Conservation (phyloP, 2,113 vertebrate species). For the Peromyscus maniculatus region DNA sequence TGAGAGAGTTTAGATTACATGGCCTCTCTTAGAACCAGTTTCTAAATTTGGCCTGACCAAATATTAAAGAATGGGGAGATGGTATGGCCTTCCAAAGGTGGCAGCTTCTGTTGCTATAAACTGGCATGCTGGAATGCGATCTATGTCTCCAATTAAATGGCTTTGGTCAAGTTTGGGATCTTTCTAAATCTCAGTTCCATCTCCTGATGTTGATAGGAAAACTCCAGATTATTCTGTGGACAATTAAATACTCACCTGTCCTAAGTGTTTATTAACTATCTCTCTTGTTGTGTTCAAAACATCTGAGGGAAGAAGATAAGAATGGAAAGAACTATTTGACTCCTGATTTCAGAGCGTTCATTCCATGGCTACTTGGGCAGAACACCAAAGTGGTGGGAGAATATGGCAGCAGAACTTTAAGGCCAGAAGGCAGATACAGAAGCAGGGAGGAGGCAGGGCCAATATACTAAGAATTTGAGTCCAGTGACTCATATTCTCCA, state of each 20-base stretch:
- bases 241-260: constrained; percentile 8
- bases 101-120: not conserved
- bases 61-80: not conserved
- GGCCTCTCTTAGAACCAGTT: not conserved
- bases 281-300: too few species aligned
- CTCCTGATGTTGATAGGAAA: not conserved
- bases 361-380: not conserved
- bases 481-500: not conserved
- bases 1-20: not conserved
- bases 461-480: not conserved
- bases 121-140: not conserved
- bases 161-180: not conserved
- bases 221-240: not conserved
- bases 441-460: not conserved
- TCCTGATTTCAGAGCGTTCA: not conserved
- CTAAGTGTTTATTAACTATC: not conserved
- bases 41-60: not conserved
- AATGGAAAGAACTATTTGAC: not conserved
- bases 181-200: constrained; percentile 22
- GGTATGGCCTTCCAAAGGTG: not conserved
- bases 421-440: not conserved
- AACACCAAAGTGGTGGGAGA: not conserved
- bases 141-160: not conserved
- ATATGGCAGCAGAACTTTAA: not conserved
- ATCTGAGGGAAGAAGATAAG: not conserved